phyloP scores from a whole-genome alignment of 2,797 vertebrate genomes.

The Acanthopagrus latus region DNA sequence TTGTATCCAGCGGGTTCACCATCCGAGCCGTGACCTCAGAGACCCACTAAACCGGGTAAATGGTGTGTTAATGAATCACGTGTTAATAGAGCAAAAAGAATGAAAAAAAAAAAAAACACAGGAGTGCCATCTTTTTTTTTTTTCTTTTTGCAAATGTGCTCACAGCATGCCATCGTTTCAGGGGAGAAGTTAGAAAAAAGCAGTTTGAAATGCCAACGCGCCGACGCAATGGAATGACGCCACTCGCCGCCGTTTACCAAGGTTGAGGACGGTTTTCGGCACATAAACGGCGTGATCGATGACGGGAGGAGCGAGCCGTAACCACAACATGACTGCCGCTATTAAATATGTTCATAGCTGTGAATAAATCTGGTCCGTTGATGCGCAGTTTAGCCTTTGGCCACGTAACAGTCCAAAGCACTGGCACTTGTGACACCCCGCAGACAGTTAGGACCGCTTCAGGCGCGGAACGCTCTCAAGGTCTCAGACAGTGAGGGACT shows the following conservation, averaged over 20 bases:
- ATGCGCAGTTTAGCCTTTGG: conserved; percentile 61
- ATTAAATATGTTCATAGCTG: conserved; percentile 58
- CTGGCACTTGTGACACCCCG: conserved; percentile 46
- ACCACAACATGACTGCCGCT: conserved; percentile 43
- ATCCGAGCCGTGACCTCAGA: conserved; percentile 71
- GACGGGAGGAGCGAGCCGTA: conserved; percentile 16
- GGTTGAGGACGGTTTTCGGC: conserved; percentile 44
- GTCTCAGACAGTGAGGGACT: conserved; percentile 35
- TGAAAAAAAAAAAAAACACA: conserved; percentile 65
- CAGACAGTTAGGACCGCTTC: conserved; percentile 50
- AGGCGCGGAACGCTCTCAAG: conserved; percentile 54
- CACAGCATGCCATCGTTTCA: conserved; percentile 49
- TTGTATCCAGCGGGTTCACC: conserved; percentile 20
- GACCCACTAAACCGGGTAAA: conserved; percentile 67
- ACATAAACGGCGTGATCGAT: conserved; percentile 29
- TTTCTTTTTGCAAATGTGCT: conserved; percentile 35
- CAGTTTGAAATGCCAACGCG: conserved; percentile 54
- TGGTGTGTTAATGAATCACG: conserved; percentile 66
- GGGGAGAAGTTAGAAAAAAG: conserved; percentile 52
- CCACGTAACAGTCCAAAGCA: conserved; percentile 45
- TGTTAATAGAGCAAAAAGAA: conserved; percentile 65
- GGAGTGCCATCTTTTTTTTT: conserved; percentile 42
- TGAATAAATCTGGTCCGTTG: conserved; percentile 57
- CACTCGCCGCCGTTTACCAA: conserved; percentile 32
- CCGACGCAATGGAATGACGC: conserved; percentile 56